These are phyloP conservation scores for Magallana angulata DNA, from an alignment of 1,140 invertebrate species.

Conservation along the genomic window DNA sequence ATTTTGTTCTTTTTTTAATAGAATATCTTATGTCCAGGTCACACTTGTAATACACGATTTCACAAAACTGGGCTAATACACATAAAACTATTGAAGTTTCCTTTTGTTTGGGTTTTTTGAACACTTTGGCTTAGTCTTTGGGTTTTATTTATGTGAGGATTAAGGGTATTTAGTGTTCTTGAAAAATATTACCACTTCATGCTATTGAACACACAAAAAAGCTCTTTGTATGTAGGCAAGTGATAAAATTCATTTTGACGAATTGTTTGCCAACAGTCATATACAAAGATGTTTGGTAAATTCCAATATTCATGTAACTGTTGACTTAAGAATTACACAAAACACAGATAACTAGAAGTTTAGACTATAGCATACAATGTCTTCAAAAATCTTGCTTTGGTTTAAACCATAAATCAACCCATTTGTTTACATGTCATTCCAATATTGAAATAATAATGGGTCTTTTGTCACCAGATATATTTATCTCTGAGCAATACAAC, in stretches of 20 bases:
- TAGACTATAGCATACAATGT: conserved; percentile 10
- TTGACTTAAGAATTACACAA: conserved; percentile 6
- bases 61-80: neutral
- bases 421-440: neutral
- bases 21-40: neutral
- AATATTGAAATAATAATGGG: neutral
- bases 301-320: neutral
- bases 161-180: conserved; percentile 16
- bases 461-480: neutral
- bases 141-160: conserved; percentile 21
- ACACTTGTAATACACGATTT: neutral
- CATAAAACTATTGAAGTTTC: neutral
- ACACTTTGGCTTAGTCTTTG: conserved; percentile 26
- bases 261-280: conserved; percentile 17
- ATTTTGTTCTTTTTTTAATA: too few relatives aligned
- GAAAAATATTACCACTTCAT: conserved; percentile 25
- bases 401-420: neutral
- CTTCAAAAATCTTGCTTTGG: conserved; percentile 19
- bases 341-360: neutral
- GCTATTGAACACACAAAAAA: conserved; percentile 14
- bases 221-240: neutral
- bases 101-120: conserved; percentile 11
- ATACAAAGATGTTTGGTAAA: neutral
- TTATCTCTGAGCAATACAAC: neutral
- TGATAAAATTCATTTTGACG: conserved; percentile 17